Base-by-base conservation (phyloP, 2,888 invertebrate genomes). In the Acleris emargana region DNA sequence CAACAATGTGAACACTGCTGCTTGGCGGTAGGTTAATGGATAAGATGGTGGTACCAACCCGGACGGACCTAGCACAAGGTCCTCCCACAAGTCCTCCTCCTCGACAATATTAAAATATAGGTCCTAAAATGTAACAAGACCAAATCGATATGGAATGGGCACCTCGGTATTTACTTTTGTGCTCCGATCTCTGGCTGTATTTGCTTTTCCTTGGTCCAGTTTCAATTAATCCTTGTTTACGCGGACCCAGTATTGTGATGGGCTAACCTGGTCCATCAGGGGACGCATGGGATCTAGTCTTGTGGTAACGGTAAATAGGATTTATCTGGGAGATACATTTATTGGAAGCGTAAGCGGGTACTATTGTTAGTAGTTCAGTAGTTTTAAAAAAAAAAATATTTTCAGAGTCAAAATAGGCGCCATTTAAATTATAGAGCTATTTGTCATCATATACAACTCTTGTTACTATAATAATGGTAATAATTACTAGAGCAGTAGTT, bases 121-220 rank as follows among this genome's bases (percentile, higher is more conserved):
- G 11, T 11, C 2, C 32, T 38, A 3, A 11, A 13, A 38, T 3
- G 11, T 11, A 38, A 38, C 18, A 43, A 43, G 22, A 50, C 20
- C 18, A 32, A n/a, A 28, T 25, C 58, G 53, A 50, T 55, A 58
- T 49, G 45, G 61, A 64, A 57, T 54, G 53, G 42, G 22, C 59
- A 62, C 42, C 67, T 62, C 72, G 71, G 74, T 77, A 73, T 77
- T 76, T 72, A 75, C 75, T 71, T 74, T 73, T 70, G 74, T 70
- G 71, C 64, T 71, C 67, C 54, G 58, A 67, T 64, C 64, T 69
- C 66, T 68, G 63, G 66, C 69, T 67, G 69, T 75, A 69, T 78
- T 75, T 73, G 72, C 76, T 61, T 63, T 67, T 60, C 62, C 59
- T 62, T 62, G 64, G 68, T 69, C 69, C 53, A 71, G 74, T 73